phyloP scores from a whole-genome alignment of 1,140 invertebrate genomes.

The Drosophila cardini region DNA sequence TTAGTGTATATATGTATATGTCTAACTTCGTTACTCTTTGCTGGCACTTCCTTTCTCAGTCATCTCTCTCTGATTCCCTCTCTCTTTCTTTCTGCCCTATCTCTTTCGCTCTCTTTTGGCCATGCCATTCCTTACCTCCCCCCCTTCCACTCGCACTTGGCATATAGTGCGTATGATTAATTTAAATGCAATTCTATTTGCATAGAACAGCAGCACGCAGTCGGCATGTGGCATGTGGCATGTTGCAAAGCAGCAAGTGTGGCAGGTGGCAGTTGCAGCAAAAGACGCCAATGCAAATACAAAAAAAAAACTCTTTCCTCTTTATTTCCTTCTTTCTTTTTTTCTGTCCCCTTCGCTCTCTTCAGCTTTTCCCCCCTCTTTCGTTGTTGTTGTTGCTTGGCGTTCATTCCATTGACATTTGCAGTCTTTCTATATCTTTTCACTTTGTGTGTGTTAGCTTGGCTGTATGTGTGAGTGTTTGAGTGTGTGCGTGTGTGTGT shows the following conservation, averaged over 20 bases:
- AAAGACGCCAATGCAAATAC: conserved; percentile 14
- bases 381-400: conserved; percentile 39
- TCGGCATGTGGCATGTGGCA: neutral
- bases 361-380: neutral
- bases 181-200: conserved; percentile 80
- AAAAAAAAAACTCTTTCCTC: neutral
- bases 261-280: conserved; percentile 18
- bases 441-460: conserved; percentile 22
- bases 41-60: neutral
- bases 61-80: neutral
- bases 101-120: too few species aligned
- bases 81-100: neutral
- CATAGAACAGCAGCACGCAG: conserved; percentile 50
- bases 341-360: neutral
- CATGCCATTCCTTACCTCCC: too few species aligned
- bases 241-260: neutral
- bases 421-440: conserved; percentile 2
- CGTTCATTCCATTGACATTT: conserved; percentile 23
- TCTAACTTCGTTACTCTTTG: conserved; percentile 19
- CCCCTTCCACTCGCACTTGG: conserved; percentile 7
- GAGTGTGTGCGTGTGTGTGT: conserved; percentile 29
- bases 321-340: conserved; percentile 8
- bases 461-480: conserved; percentile 53
- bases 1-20: too few species aligned
- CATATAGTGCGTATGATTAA: conserved; percentile 79